Evolutionary conservation across 2,113 vertebrate species (phyloP), one percentile per base, ranked within the genome.

Genomic region (Aphyosemion australe): DNA sequence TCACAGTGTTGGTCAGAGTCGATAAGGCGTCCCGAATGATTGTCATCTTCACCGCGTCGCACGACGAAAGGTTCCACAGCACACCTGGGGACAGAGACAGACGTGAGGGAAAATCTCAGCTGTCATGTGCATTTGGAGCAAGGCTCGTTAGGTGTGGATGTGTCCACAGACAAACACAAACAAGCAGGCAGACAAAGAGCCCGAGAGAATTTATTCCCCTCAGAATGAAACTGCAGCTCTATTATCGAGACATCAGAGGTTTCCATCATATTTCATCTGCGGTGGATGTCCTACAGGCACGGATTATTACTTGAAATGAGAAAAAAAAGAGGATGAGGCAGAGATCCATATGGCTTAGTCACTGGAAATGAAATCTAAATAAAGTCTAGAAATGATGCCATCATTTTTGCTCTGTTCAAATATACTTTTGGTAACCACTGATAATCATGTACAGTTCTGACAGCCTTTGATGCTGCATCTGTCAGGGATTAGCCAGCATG

Each of bases 1-100:
- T 95, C 93, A 99, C 97, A 94, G 95, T 94, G 94, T 93, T 98
- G 19, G 97, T 99, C 69, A 99, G 89, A 0, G 94, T 95, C 4
- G 93, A 93, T 86, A 99, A 94, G 76, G 97, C 96, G 16, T 99
- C 97, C 61, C 95, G 93, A 26, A 98, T 96, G 94, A 99, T 97
- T 90, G 96, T 96, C 96, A 97, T 98, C 93, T 99, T 99, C 58
- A 98, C 94, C 0, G 95, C 92, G 66, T 99, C 97, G 18, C 96
- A 99, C 0, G 97, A 99, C 34, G 97, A 99, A 87, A 99, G 90
- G 91, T 99, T 99, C 97, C 97, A 99, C 78, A 98, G 93, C 75
- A 99, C 97, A 65, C 97, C 97, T 99, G 79, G 1, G 19, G 65
- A 66, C 2, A 6, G 7, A 37, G 15, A 83, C 21, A 68, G 0